Conservation (phyloP, 2,797 vertebrate species). For the Eleutherodactylus coqui region DNA sequence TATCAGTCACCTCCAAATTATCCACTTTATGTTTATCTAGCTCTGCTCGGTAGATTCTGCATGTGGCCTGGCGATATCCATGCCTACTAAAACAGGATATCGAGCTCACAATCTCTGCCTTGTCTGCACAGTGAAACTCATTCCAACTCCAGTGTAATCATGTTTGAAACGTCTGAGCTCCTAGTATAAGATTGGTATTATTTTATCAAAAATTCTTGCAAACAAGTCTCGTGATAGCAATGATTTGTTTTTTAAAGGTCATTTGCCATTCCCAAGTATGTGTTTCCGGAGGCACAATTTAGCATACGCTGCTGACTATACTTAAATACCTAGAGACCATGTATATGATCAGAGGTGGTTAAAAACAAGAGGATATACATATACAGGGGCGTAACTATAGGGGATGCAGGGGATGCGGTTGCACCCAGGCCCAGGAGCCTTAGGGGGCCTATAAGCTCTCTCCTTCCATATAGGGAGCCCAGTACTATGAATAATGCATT, state of each 20-base stretch:
- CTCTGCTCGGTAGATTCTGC: slow-evolving; percentile 28
- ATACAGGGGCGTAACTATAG: too few relatives aligned
- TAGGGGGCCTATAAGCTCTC: too few relatives aligned
- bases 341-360: not conserved
- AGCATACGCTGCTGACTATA: not conserved
- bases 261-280: not conserved
- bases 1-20: slow-evolving; percentile 41
- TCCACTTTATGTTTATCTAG: slow-evolving; percentile 42
- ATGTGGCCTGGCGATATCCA: not conserved
- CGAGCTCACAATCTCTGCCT: not conserved
- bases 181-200: not conserved
- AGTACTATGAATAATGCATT: too few relatives aligned
- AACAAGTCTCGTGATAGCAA: slow-evolving; percentile 4
- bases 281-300: not conserved
- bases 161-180: not conserved
- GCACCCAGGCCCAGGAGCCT: too few relatives aligned
- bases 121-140: not conserved
- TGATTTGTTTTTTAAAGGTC: not conserved
- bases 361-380: not conserved
- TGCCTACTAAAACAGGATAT: slow-evolving; percentile 37
- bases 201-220: not conserved
- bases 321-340: not conserved
- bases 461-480: too few relatives aligned
- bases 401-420: too few relatives aligned
- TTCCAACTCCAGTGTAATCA: not conserved